phyloP scores from a whole-genome alignment of 2,888 invertebrate species.

The Phorcus lineatus region DNA sequence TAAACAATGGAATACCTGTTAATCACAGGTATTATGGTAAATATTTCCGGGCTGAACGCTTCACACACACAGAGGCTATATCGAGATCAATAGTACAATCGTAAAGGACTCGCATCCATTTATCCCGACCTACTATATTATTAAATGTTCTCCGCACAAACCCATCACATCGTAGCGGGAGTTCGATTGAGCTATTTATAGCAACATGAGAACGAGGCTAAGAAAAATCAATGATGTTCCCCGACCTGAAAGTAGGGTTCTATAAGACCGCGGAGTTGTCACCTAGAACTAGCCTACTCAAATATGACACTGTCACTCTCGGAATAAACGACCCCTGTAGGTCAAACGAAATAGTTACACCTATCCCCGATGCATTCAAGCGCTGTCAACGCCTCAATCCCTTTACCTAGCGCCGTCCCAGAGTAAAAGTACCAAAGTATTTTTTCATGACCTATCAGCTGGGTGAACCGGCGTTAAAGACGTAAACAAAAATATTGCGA shows the following conservation, averaged over 20 bases:
- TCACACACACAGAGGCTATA: too few species aligned
- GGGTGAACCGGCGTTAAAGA: background rate
- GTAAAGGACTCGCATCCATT: background rate
- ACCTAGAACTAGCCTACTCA: background rate
- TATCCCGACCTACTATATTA: background rate
- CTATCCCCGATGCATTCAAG: too few species aligned
- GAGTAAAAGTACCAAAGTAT: background rate
- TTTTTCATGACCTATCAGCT: constrained; percentile 7
- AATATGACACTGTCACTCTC: too few species aligned
- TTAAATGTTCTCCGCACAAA: background rate
- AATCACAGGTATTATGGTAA: background rate
- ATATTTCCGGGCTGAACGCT: background rate
- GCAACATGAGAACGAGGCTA: background rate
- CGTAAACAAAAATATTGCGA: constrained; percentile 7
- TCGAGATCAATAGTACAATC: too few species aligned
- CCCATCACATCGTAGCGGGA: background rate
- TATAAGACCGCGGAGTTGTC: background rate
- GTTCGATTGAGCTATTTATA: constrained; percentile 20
- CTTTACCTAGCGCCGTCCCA: background rate
- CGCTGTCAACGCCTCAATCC: too few species aligned
- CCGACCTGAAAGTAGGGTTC: background rate
- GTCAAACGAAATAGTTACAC: too few species aligned
- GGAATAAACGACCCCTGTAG: too few species aligned
- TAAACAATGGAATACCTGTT: background rate
- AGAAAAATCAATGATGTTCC: constrained; percentile 20